Conservation (phyloP, 2,113 vertebrate species). For the Pyxicephalus adspersus region DNA sequence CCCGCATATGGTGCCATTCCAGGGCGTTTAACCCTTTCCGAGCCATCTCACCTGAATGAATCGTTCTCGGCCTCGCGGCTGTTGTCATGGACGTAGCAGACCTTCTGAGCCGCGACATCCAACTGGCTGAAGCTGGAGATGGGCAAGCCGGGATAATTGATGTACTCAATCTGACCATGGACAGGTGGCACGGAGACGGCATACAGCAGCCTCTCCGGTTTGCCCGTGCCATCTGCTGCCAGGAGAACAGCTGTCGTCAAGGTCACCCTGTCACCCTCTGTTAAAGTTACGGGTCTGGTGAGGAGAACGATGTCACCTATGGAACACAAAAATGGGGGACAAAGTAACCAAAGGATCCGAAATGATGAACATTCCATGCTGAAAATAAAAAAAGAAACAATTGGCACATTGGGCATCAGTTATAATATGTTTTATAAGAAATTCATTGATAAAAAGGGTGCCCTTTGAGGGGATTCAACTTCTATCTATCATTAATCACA, state of each 20-base stretch:
- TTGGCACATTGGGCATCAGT: no score
- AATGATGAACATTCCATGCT: neutral
- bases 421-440: no score
- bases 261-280: conserved; percentile 89
- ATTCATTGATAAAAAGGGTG: no score
- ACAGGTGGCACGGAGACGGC: conserved; percentile 80
- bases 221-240: conserved; percentile 86
- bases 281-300: conserved; percentile 84
- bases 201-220: conserved; percentile 88
- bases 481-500: no score
- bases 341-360: neutral
- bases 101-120: conserved; percentile 85
- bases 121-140: conserved; percentile 84
- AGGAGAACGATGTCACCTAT: conserved; percentile 86
- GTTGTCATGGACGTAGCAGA: conserved; percentile 83
- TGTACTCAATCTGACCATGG: conserved; percentile 86
- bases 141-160: conserved; percentile 80
- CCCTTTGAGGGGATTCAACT: no score
- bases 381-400: no score
- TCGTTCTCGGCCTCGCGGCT: conserved; percentile 72
- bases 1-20: conserved; percentile 2
- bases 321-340: conserved; percentile 46
- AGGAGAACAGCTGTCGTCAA: conserved; percentile 91
- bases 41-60: conserved; percentile 80
- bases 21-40: conserved; percentile 23